These are phyloP conservation scores for Rhaphigaster nebulosa DNA, from an alignment of 2,888 invertebrate genomes.

Conservation along the genomic window DNA sequence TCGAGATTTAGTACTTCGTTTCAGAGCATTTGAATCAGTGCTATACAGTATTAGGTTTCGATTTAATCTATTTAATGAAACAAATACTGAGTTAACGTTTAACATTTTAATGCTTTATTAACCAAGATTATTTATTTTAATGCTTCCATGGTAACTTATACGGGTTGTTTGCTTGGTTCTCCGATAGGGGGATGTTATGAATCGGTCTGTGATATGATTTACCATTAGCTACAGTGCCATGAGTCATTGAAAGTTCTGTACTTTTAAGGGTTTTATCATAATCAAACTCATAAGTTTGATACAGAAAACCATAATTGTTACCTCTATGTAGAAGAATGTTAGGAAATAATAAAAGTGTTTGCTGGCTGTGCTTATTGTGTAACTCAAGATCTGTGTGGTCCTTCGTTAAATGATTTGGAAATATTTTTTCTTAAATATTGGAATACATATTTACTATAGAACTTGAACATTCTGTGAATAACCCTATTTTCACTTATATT, in stretches of 20 bases:
- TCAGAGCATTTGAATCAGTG: not conserved
- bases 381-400: not conserved
- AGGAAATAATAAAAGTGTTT: not conserved
- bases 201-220: conserved; percentile 17
- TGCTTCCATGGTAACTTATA: not conserved
- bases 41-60: not conserved
- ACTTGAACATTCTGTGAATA: not conserved
- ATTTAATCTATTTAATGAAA: not conserved
- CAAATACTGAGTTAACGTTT: not conserved
- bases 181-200: not conserved
- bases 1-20: not conserved
- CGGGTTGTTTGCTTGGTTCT: conserved; percentile 1
- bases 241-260: not conserved
- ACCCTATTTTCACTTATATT: not conserved
- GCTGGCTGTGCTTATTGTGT: conserved; percentile 2
- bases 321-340: not conserved
- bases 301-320: not conserved
- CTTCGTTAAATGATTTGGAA: not conserved
- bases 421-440: not conserved
- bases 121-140: not conserved
- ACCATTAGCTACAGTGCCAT: not conserved
- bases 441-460: no score
- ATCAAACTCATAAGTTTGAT: not conserved
- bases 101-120: not conserved
- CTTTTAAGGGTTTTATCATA: not conserved